These are phyloP conservation scores for Dolichotis patagonum DNA, from an alignment of 2,113 vertebrate species.

Conservation along the genomic window DNA sequence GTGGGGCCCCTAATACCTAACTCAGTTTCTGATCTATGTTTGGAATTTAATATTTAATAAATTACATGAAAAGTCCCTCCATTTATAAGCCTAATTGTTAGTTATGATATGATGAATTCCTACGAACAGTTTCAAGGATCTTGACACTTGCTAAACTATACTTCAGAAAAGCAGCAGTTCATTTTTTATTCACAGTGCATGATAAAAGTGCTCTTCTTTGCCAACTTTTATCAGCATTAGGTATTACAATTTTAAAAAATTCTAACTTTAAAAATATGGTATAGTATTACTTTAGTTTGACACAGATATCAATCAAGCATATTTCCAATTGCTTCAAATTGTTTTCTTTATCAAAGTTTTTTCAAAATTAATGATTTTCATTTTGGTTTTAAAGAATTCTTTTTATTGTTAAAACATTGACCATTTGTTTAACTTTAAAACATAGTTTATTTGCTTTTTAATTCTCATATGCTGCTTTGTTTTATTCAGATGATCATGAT, in stretches of 20 bases:
- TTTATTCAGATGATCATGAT: neutral
- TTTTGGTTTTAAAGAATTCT: neutral
- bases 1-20: neutral
- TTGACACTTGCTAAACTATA: neutral
- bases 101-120: neutral
- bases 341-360: neutral
- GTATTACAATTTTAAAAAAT: neutral
- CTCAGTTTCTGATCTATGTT: neutral
- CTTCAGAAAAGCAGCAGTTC: neutral
- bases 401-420: conserved; percentile 19
- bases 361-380: neutral
- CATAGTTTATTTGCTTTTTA: neutral
- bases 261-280: neutral
- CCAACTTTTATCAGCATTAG: neutral
- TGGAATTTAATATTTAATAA: neutral
- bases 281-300: neutral
- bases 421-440: neutral
- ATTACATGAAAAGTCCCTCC: neutral
- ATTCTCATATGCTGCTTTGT: neutral
- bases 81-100: neutral
- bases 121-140: conserved; percentile 5
- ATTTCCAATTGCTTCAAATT: neutral
- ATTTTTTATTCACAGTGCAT: neutral
- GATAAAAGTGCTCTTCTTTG: neutral
- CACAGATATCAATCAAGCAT: too few relatives aligned